Conservation (phyloP, 2,113 vertebrate genomes). For the Caranx melampygus region DNA sequence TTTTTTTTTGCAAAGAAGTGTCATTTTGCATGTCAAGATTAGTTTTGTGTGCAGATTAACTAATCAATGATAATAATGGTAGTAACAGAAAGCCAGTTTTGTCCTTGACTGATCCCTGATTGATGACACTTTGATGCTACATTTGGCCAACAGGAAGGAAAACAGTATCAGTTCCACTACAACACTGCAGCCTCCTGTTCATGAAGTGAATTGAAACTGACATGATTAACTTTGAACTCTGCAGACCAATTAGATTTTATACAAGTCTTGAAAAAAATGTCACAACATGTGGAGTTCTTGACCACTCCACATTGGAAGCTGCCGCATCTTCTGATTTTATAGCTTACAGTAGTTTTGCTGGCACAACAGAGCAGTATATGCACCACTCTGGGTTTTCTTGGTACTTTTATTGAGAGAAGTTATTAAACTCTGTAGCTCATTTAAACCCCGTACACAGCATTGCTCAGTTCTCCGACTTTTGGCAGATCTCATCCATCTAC, state of each 20-base stretch:
- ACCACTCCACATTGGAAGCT: not conserved
- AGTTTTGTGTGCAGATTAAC: not conserved
- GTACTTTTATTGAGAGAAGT: not conserved
- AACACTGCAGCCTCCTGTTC: not conserved
- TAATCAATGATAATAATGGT: not conserved
- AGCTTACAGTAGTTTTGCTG: not conserved
- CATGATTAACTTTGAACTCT: not conserved
- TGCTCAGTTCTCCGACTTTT: constrained; percentile 50
- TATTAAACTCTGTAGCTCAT: constrained; percentile 15
- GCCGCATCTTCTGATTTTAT: not conserved
- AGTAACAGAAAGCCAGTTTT: no score
- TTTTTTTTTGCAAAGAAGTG: not conserved
- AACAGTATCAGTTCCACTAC: not conserved
- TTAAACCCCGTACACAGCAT: constrained; percentile 26
- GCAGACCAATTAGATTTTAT: constrained; percentile 3
- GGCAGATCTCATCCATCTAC: constrained; percentile 49
- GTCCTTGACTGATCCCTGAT: not conserved
- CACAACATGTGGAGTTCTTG: not conserved
- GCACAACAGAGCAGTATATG: constrained; percentile 3
- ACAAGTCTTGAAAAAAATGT: not conserved
- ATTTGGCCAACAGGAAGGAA: not conserved
- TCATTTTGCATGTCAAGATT: not conserved
- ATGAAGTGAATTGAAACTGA: not conserved
- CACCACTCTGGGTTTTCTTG: not conserved
- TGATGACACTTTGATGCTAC: not conserved